A percentile compares a stretch with the other conserved stretches of the same genome.
Conservation (phyloP, 2,113 vertebrate species). For the Caloenas nicobarica region DNA sequence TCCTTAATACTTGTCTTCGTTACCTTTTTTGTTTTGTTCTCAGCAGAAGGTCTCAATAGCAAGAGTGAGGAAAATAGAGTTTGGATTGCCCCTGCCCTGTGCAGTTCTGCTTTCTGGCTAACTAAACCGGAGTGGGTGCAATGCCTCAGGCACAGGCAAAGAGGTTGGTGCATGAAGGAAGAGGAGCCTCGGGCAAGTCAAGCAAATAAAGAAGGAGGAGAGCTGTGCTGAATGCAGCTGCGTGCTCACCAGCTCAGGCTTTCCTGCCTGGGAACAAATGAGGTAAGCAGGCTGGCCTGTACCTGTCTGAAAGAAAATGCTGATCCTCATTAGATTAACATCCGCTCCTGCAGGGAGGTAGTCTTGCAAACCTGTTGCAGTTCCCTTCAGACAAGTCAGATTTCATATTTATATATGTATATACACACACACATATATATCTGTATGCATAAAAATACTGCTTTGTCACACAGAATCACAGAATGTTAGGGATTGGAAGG, state of each 20-base stretch:
- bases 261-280: not conserved
- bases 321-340: not conserved
- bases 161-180: not conserved
- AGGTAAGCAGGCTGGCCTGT: not conserved
- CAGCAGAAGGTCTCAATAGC: not conserved
- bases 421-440: fast-evolving
- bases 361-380: not conserved
- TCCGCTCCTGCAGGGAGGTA: not conserved
- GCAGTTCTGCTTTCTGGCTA: not conserved
- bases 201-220: not conserved
- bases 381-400: not conserved
- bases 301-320: not conserved
- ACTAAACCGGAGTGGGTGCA: not conserved
- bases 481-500: too few relatives aligned
- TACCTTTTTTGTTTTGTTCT: not conserved
- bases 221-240: not conserved
- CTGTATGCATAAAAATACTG: not conserved
- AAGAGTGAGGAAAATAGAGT: not conserved
- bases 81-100: not conserved
- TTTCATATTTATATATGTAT: not conserved
- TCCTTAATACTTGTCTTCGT: not conserved
- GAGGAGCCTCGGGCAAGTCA: not conserved
- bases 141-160: not conserved
- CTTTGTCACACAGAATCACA: too few relatives aligned
- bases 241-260: not conserved